Percentiles rank a stretch among this genome's conserved stretches.
phyloP scores from a whole-genome alignment of 30 jellyfish, hydroid and myxozoan species.

The Catostylus mosaicus region DNA sequence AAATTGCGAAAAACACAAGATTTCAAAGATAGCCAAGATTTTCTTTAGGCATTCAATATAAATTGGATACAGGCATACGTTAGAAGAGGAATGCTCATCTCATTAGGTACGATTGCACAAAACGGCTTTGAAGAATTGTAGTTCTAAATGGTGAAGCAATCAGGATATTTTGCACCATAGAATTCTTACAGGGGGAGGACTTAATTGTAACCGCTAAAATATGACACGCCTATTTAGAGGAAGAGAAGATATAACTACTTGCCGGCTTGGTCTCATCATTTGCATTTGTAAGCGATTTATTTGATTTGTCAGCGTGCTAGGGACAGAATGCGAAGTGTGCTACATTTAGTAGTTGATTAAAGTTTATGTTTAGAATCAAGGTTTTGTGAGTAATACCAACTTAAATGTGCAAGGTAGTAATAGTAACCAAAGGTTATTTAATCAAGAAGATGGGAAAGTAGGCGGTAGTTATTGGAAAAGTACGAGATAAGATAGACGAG shows the following conservation, averaged over 20 bases:
- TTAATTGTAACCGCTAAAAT: no score
- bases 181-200: no score
- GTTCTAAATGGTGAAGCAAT: neutral
- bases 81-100: slow-evolving; percentile 2
- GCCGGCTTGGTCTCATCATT: slow-evolving; percentile 74
- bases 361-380: neutral
- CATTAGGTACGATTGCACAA: neutral
- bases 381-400: neutral
- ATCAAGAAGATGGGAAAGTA: no score
- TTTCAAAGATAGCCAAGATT: neutral
- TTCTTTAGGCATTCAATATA: neutral
- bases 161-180: no score
- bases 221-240: no score
- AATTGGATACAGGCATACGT: neutral
- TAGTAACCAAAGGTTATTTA: no score
- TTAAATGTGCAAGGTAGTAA: no score
- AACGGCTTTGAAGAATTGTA: no score
- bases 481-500: no score
- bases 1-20: no score
- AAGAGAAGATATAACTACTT: slow-evolving; percentile 34
- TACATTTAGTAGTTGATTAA: neutral
- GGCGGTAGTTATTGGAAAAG: no score
- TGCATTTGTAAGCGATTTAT: slow-evolving; percentile 51
- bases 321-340: slow-evolving; percentile 2
- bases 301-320: slow-evolving; percentile 69